A percentile compares a stretch with the other conserved stretches of the same genome.
phyloP scores from a whole-genome alignment of 1,140 invertebrate species.

The Cylas formicarius region DNA sequence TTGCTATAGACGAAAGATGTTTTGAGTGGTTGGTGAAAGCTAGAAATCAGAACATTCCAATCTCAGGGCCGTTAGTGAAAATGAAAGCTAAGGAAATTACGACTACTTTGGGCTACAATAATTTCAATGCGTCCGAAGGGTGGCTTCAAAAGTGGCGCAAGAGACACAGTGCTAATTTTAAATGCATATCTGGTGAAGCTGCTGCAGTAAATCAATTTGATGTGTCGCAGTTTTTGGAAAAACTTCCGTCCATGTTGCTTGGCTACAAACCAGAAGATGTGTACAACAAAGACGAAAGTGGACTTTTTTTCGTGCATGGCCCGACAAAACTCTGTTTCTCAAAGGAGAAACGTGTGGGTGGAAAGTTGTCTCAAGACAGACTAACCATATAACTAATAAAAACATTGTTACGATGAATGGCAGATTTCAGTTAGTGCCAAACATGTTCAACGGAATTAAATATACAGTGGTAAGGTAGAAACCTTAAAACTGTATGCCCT shows the following conservation, averaged over 20 bases:
- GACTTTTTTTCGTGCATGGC: constrained; percentile 19
- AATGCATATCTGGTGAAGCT: constrained; percentile 36
- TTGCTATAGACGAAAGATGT: constrained; percentile 18
- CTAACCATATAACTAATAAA: constrained; percentile 39
- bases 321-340: constrained; percentile 22
- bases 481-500: no score
- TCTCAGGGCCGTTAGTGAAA: constrained; percentile 34
- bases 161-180: constrained; percentile 30
- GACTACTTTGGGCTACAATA: constrained; percentile 27
- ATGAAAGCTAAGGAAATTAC: constrained; percentile 37
- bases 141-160: constrained; percentile 40
- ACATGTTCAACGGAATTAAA: no score
- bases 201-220: constrained; percentile 24
- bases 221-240: constrained; percentile 15
- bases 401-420: constrained; percentile 27
- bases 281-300: constrained; percentile 32
- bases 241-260: constrained; percentile 7
- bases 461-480: no score
- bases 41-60: constrained; percentile 34
- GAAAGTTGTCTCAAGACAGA: constrained; percentile 42
- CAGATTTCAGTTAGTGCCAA: constrained; percentile 40
- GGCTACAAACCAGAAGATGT: constrained; percentile 24
- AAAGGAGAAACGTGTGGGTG: constrained; percentile 31
- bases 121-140: constrained; percentile 39
- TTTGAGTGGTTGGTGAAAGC: constrained; percentile 35